A percentile compares a stretch with the other conserved stretches of the same genome.
Conservation (phyloP, 92 coral and sea anemone species). For the Phenganax stokvisi region DNA sequence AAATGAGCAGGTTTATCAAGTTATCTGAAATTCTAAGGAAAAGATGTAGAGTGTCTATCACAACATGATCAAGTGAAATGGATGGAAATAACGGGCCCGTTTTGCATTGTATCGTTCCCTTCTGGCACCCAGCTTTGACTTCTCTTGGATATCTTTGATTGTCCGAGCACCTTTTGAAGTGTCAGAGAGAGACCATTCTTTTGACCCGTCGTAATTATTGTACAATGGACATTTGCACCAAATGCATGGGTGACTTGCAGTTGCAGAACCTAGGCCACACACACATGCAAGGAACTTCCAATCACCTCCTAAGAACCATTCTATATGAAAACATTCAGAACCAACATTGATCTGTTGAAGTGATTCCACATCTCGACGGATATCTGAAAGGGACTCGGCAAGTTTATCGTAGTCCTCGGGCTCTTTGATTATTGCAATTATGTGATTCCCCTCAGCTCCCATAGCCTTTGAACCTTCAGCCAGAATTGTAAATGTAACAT, state of each 20-base stretch:
- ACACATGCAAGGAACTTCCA: conserved; percentile 44
- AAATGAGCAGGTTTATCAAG: conserved; percentile 40
- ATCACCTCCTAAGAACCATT: conserved; percentile 44
- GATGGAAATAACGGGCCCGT: conserved; percentile 18
- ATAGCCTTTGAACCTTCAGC: conserved; percentile 42
- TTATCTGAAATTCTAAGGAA: conserved; percentile 44
- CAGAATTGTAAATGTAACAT: conserved; percentile 47
- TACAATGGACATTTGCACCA: conserved; percentile 47
- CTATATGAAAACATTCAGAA: conserved; percentile 10
- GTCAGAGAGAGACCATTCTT: conserved; percentile 38
- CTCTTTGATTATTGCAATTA: conserved; percentile 43
- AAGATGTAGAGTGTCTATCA: conserved; percentile 38
- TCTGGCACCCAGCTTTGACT: conserved; percentile 16
- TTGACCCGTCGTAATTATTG: conserved; percentile 29
- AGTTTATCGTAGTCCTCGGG: conserved; percentile 39
- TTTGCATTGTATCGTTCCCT: conserved; percentile 17
- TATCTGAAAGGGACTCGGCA: conserved; percentile 24
- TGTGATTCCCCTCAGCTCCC: conserved; percentile 46
- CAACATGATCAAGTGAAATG: conserved; percentile 38
- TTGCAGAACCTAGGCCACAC: conserved; percentile 44
- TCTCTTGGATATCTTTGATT: conserved; percentile 24
- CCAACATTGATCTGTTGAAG: conserved; percentile 15
- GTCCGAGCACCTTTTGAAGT: conserved; percentile 45
- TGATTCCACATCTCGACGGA: conserved; percentile 22
- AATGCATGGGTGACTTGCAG: conserved; percentile 34